These are phyloP conservation scores for Tapera naevia DNA, from an alignment of 2,797 vertebrate species.

Conservation along the genomic window DNA sequence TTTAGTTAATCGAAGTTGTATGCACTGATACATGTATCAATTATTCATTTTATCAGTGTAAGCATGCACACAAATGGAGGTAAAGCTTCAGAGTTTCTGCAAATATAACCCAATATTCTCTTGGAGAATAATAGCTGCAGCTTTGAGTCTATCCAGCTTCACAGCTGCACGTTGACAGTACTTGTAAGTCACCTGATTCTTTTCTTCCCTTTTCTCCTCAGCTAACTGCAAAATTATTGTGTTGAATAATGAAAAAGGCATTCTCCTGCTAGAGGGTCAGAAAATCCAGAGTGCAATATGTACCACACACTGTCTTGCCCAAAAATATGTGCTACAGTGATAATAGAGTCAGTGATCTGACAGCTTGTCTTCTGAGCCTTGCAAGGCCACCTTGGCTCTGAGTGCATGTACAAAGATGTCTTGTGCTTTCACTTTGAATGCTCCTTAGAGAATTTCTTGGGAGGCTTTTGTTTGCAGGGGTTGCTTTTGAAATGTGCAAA, in stretches of 20 bases:
- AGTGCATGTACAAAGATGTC: background rate
- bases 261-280: background rate
- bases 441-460: background rate
- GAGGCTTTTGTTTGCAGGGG: background rate
- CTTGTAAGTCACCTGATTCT: background rate
- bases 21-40: background rate
- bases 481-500: background rate
- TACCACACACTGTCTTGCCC: background rate
- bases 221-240: background rate
- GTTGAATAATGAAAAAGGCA: background rate
- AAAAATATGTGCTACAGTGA: background rate
- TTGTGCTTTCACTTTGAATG: background rate
- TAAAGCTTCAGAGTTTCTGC: background rate
- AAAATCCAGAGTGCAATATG: background rate
- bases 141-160: background rate
- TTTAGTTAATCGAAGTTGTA: background rate
- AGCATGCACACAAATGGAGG: background rate
- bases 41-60: background rate
- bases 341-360: background rate
- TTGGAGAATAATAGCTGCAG: background rate
- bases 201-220: background rate
- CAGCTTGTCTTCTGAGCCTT: background rate
- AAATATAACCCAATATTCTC: background rate
- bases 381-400: background rate
- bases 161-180: background rate